Conservation (phyloP, 2,113 vertebrate species). For the Crotophaga sulcirostris region DNA sequence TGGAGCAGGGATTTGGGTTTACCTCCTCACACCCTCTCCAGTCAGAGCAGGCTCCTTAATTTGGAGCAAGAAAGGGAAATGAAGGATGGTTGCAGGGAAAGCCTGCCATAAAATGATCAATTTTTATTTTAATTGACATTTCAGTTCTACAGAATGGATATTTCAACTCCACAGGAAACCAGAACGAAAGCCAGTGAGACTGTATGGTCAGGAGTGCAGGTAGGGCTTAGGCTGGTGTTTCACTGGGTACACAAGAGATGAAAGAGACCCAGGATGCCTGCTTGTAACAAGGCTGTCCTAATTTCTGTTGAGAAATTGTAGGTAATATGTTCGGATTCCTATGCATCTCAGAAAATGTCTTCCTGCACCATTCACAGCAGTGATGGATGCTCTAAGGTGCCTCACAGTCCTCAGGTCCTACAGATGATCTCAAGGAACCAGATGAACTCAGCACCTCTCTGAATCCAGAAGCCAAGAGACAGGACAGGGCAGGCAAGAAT, state of each 20-base stretch:
- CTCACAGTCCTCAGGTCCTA: not conserved
- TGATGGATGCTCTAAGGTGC: not conserved
- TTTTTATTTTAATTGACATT: slow-evolving; percentile 6
- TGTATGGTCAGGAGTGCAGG: not conserved
- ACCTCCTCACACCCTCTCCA: not conserved
- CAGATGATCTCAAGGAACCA: not conserved
- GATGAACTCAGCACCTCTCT: not conserved
- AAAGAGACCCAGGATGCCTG: not conserved
- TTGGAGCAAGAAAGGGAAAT: not conserved
- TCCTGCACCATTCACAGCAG: not conserved
- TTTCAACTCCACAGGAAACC: not conserved
- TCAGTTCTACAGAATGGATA: not conserved
- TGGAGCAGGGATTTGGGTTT: not conserved
- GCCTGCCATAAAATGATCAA: not conserved
- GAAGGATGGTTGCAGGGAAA: not conserved
- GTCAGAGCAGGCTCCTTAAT: not conserved
- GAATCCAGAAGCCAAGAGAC: not conserved
- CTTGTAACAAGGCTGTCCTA: not conserved
- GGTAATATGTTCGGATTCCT: not conserved
- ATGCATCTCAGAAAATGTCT: not conserved
- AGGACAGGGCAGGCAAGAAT: not conserved
- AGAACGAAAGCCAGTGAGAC: not conserved
- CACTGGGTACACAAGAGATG: not conserved
- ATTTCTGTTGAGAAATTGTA: not conserved
- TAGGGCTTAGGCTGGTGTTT: not conserved